phyloP scores from a whole-genome alignment of 2,113 vertebrate genomes.

The Rhombomys opimus region DNA sequence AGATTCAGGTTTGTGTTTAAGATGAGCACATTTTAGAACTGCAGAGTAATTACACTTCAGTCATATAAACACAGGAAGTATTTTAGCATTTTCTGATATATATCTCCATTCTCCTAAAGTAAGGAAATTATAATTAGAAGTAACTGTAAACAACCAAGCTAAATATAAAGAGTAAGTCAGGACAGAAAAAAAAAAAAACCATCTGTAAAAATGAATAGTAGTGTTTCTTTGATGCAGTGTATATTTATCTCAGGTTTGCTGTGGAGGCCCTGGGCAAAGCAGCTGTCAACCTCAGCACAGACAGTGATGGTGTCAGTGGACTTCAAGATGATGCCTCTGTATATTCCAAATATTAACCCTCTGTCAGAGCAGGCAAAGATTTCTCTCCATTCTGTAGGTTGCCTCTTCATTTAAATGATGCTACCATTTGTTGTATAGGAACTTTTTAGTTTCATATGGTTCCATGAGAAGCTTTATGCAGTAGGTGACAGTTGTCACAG shows the following conservation, averaged over 20 bases:
- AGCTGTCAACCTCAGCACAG: neutral
- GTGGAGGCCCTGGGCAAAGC: no score
- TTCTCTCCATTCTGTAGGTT: neutral
- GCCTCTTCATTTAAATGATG: neutral
- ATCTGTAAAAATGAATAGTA: neutral
- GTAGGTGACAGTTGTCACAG: neutral
- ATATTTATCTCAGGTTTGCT: neutral
- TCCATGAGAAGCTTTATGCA: neutral
- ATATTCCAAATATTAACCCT: neutral
- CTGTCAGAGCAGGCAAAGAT: neutral
- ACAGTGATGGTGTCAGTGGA: neutral
- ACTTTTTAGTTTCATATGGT: neutral
- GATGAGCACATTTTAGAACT: neutral
- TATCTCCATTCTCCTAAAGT: neutral
- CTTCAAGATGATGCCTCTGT: conserved; percentile 33
- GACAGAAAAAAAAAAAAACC: neutral
- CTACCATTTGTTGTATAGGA: neutral
- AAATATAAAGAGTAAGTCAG: conserved; percentile 28
- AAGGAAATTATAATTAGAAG: neutral
- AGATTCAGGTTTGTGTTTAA: neutral
- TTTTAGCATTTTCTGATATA: neutral
- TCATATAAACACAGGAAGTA: neutral
- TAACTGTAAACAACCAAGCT: conserved; percentile 2
- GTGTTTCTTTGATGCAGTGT: neutral
- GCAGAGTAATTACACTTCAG: neutral